Percentiles rank a stretch among this genome's conserved stretches.
Conservation (phyloP, 2,797 vertebrate genomes). For the Emys orbicularis region DNA sequence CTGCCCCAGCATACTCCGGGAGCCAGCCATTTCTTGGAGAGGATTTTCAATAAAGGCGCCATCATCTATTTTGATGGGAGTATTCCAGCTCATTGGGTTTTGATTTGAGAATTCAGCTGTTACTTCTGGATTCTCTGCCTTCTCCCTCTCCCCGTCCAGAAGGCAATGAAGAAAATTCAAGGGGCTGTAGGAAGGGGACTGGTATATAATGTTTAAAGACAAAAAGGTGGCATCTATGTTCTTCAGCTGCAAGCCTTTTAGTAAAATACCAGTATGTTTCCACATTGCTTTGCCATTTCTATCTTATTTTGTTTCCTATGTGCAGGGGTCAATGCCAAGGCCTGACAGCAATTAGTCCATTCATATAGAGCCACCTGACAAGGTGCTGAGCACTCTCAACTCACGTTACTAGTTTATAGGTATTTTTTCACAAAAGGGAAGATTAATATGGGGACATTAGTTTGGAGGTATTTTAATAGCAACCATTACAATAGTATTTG, state of each 20-base stretch:
- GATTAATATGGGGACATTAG: slow-evolving; percentile 33
- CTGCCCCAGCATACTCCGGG: background rate
- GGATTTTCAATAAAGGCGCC: slow-evolving; percentile 32
- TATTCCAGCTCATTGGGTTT: slow-evolving; percentile 61
- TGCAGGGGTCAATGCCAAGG: slow-evolving; percentile 3
- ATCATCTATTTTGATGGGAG: slow-evolving; percentile 43
- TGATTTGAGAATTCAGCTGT: slow-evolving; percentile 65
- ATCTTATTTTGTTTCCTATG: slow-evolving; percentile 61
- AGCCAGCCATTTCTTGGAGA: slow-evolving; percentile 48
- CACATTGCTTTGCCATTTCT: background rate
- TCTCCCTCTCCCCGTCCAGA: background rate
- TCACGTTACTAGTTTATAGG: slow-evolving; percentile 13
- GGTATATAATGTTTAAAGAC: background rate
- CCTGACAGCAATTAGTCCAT: slow-evolving; percentile 44
- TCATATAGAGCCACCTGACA: slow-evolving; percentile 38
- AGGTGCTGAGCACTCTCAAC: slow-evolving; percentile 26
- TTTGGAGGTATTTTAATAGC: background rate
- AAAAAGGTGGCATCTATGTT: slow-evolving; percentile 38
- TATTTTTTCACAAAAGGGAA: slow-evolving; percentile 48
- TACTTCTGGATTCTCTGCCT: slow-evolving; percentile 57
- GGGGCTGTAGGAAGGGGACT: slow-evolving; percentile 7
- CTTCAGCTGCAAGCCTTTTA: slow-evolving; percentile 61
- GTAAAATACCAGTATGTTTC: slow-evolving; percentile 12
- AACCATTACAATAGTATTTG: background rate
- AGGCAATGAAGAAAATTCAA: background rate